phyloP scores from a whole-genome alignment of 2,113 vertebrate species.

The Dolichallabes microphthalmus region DNA sequence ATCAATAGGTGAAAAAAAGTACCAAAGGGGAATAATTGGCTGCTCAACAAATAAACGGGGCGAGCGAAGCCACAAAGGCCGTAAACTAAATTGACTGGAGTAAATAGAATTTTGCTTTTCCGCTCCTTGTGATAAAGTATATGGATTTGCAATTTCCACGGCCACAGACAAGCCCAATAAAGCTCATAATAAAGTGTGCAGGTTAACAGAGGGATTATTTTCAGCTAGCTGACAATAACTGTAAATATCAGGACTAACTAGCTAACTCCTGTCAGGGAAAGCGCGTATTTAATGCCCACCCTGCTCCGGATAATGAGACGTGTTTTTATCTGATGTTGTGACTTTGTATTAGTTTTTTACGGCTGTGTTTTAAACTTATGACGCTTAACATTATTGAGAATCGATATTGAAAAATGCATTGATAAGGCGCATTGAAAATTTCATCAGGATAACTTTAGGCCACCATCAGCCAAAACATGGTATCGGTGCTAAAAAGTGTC shows the following conservation, averaged over 20 bases:
- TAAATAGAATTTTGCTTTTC: constrained; percentile 56
- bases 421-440: constrained; percentile 49
- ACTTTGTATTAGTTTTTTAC: constrained; percentile 52
- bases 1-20: constrained; percentile 39
- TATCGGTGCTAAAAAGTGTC: too few species aligned
- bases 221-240: constrained; percentile 47
- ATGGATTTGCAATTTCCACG: constrained; percentile 62
- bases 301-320: constrained; percentile 16
- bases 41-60: constrained; percentile 51
- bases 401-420: constrained; percentile 41
- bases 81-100: constrained; percentile 57
- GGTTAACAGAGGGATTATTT: constrained; percentile 58
- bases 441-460: constrained; percentile 51
- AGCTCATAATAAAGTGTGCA: constrained; percentile 56
- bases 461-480: not conserved
- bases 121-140: constrained; percentile 55
- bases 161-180: constrained; percentile 60
- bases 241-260: constrained; percentile 59
- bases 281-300: constrained; percentile 39
- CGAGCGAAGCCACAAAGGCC: constrained; percentile 47
- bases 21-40: constrained; percentile 47
- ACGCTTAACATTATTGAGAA: constrained; percentile 50
- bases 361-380: constrained; percentile 46
- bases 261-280: constrained; percentile 21
- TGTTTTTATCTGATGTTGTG: not conserved